Conservation (phyloP, 2,113 vertebrate genomes). For the Semicossyphus pulcher region DNA sequence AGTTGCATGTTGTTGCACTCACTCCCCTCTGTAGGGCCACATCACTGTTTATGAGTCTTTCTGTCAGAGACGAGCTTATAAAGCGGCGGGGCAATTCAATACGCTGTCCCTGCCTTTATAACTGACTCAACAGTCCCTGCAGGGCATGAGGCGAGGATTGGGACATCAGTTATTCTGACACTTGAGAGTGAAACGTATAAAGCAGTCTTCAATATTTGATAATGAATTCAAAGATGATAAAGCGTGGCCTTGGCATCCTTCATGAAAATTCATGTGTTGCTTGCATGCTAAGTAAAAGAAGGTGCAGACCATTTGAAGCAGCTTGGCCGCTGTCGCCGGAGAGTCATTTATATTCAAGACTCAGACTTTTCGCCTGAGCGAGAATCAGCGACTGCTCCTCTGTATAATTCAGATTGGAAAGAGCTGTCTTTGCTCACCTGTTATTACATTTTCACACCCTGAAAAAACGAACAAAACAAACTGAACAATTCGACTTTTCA, state of each 20-base stretch:
- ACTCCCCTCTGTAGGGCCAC: constrained; percentile 45
- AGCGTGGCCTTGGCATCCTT: constrained; percentile 60
- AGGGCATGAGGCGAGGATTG: constrained; percentile 70
- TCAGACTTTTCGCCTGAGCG: constrained; percentile 38
- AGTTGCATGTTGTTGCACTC: constrained; percentile 39
- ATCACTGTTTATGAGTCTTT: constrained; percentile 71
- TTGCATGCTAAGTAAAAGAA: constrained; percentile 45
- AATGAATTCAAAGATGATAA: constrained; percentile 75
- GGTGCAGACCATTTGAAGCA: constrained; percentile 27
- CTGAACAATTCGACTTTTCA: constrained; percentile 17
- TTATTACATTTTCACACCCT: constrained; percentile 47
- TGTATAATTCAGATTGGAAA: constrained; percentile 26
- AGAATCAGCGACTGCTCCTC: constrained; percentile 19
- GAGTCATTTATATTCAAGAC: constrained; percentile 57
- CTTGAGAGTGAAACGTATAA: constrained; percentile 69
- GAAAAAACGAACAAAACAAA: constrained; percentile 8
- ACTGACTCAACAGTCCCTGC: constrained; percentile 66
- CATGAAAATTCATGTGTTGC: constrained; percentile 56
- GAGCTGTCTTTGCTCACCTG: constrained; percentile 36
- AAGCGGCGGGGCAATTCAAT: constrained; percentile 71
- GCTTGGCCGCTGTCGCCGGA: constrained; percentile 12
- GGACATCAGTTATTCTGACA: constrained; percentile 76
- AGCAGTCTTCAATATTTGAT: constrained; percentile 73
- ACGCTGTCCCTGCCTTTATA: constrained; percentile 65
- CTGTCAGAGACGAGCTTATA: constrained; percentile 73